Evolutionary conservation across 2,113 vertebrate species (phyloP).

Genomic region (Engraulis encrasicolus): DNA sequence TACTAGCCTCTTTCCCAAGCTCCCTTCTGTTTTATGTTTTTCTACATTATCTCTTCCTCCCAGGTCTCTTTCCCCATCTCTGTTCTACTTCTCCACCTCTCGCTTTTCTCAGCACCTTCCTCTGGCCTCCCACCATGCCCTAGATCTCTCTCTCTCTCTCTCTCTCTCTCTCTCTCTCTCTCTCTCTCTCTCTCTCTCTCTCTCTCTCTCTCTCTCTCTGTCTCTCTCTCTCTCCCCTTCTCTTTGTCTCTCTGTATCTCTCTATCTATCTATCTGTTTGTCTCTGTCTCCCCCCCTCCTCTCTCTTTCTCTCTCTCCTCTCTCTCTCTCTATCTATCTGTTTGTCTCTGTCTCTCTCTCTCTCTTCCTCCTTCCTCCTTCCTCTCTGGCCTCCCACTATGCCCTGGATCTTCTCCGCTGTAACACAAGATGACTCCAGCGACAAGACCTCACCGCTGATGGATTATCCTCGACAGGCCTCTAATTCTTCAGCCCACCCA

Average conservation of each 20-base stretch:
- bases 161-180: background rate
- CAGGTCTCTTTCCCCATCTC: background rate
- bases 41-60: no score
- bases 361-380: background rate
- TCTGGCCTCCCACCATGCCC: background rate
- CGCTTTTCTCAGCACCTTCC: no score
- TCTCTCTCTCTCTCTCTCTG: background rate
- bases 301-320: background rate
- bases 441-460: constrained; percentile 25
- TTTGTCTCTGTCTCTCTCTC: no score
- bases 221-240: background rate
- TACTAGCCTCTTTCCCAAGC: no score
- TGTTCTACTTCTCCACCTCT: background rate
- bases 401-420: constrained; percentile 8
- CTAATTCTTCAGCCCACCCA: constrained; percentile 13
- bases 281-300: background rate
- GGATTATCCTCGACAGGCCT: constrained; percentile 47
- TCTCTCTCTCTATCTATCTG: background rate
- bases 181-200: background rate
- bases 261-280: background rate
- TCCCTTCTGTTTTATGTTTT: no score
- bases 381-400: background rate
- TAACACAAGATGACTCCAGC: constrained; percentile 28
- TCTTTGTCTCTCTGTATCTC: background rate
- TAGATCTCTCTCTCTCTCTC: background rate